Conservation (phyloP, 1,140 invertebrate species). For the Atta colombica region DNA sequence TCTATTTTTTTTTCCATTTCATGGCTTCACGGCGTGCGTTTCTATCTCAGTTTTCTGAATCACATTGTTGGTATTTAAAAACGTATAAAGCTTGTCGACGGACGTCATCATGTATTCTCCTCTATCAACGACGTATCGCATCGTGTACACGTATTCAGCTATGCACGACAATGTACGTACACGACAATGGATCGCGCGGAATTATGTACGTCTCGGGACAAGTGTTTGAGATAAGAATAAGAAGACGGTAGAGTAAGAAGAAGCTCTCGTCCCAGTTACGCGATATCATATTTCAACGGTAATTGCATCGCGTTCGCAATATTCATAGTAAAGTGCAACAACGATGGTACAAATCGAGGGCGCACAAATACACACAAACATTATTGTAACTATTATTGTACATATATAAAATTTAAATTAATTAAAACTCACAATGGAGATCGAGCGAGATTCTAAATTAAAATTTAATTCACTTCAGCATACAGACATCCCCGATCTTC, state of each 20-base stretch:
- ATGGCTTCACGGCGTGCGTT: conserved; percentile 23
- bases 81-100: conserved; percentile 3
- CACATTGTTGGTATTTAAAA: conserved; percentile 39
- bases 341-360: not conserved
- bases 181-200: conserved; percentile 1
- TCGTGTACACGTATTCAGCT: not conserved
- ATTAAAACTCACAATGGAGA: not conserved
- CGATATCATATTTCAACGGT: conserved; percentile 40
- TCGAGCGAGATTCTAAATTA: not conserved
- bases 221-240: conserved; percentile 31
- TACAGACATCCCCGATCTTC: not conserved
- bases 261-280: conserved; percentile 22
- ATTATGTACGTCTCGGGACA: not conserved
- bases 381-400: no score
- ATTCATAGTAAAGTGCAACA: not conserved
- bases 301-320: conserved; percentile 23
- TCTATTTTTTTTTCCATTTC: no score
- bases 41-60: conserved; percentile 37
- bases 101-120: not conserved
- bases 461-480: no score
- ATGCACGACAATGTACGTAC: not conserved
- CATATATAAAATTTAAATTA: not conserved
- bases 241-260: conserved; percentile 5
- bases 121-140: not conserved
- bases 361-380: not conserved